These are phyloP conservation scores for Cabera pusaria DNA, from an alignment of 2,888 invertebrate genomes.

Conservation along the genomic window DNA sequence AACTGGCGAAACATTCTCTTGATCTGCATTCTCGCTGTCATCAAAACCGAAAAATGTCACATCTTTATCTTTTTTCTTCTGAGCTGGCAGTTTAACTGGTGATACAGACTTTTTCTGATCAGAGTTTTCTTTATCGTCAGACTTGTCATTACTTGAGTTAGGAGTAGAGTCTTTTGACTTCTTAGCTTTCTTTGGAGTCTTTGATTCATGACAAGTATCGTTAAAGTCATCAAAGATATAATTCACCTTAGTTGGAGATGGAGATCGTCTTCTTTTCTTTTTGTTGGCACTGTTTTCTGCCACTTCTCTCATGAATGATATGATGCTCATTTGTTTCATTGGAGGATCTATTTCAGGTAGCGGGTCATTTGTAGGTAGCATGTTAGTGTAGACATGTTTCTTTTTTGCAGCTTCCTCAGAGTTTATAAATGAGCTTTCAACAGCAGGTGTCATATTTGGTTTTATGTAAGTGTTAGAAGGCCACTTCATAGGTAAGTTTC, in stretches of 20 bases:
- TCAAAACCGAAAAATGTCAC: constrained; percentile 75
- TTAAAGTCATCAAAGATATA: constrained; percentile 49
- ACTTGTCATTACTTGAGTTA: constrained; percentile 29
- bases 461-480: constrained; percentile 71
- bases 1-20: constrained; percentile 66
- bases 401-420: constrained; percentile 54
- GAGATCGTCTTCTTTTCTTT: constrained; percentile 51
- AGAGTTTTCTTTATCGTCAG: constrained; percentile 39
- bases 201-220: constrained; percentile 27
- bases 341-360: constrained; percentile 46
- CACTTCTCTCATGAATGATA: constrained; percentile 71
- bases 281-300: constrained; percentile 59
- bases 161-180: constrained; percentile 13
- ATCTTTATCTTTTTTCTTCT: constrained; percentile 46
- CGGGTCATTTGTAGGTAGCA: constrained; percentile 47
- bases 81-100: constrained; percentile 34
- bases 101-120: constrained; percentile 24
- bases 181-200: constrained; percentile 33
- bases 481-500: constrained; percentile 71
- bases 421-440: constrained; percentile 70
- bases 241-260: constrained; percentile 53
- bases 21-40: constrained; percentile 60
- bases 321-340: constrained; percentile 72
- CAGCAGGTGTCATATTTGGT: constrained; percentile 77
- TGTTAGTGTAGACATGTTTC: constrained; percentile 73